phyloP scores from a whole-genome alignment of 2,888 invertebrate genomes.

The Tenthredo scrophulariae region DNA sequence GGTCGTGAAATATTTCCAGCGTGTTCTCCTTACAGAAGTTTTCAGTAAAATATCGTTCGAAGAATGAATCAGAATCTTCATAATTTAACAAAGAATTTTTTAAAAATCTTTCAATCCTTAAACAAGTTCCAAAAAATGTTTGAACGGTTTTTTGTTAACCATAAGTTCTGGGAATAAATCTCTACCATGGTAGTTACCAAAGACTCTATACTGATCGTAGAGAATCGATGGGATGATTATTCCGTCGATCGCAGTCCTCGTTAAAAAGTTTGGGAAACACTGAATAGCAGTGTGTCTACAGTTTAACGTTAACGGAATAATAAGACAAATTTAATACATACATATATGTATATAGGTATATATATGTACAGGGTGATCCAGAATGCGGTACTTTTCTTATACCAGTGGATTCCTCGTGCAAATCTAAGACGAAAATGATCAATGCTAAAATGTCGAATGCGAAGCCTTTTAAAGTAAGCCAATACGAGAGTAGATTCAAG shows the following conservation, averaged over 20 bases:
- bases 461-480: no score
- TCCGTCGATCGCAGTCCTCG: conserved; percentile 12
- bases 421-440: no score
- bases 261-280: conserved; percentile 32
- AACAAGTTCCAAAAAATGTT: background rate
- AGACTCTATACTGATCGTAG: background rate
- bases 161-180: background rate
- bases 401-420: no score
- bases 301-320: conserved; percentile 31
- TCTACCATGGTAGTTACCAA: background rate
- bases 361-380: background rate
- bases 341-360: no score
- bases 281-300: background rate
- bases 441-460: no score
- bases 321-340: conserved; percentile 2
- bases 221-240: background rate
- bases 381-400: no score
- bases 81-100: no score
- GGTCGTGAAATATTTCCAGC: background rate
- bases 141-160: background rate
- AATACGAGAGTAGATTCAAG: no score
- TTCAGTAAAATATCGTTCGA: background rate
- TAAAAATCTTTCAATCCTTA: background rate
- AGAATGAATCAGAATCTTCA: background rate
- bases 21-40: background rate